phyloP scores from a whole-genome alignment of 1,140 invertebrate species.

The Apolygus lucorum region DNA sequence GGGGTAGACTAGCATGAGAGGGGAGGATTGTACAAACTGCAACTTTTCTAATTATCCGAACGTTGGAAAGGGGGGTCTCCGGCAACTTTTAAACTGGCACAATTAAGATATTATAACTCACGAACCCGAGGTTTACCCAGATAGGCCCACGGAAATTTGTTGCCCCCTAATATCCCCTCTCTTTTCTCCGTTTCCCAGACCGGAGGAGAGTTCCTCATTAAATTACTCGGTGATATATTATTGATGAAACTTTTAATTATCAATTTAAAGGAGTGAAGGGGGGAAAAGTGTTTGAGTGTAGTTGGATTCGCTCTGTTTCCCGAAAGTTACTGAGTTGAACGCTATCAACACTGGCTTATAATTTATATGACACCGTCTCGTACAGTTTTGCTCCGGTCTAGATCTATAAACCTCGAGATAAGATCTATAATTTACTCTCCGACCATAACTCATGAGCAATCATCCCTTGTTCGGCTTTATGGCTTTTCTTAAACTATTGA shows the following conservation, averaged over 20 bases:
- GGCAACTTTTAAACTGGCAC: not conserved
- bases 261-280: not conserved
- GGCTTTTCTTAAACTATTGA: too few species aligned
- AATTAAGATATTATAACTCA: not conserved
- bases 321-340: too few species aligned
- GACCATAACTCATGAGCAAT: too few species aligned
- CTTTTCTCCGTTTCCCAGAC: not conserved
- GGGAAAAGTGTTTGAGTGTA: too few species aligned
- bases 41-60: not conserved
- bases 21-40: not conserved
- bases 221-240: not conserved
- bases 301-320: too few species aligned
- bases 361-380: too few species aligned
- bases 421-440: too few species aligned
- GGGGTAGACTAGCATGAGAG: not conserved
- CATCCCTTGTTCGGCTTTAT: too few species aligned
- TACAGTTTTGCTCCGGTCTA: too few species aligned
- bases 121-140: not conserved
- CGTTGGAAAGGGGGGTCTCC: not conserved
- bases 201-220: not conserved
- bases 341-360: too few species aligned
- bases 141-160: not conserved
- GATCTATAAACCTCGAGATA: too few species aligned
- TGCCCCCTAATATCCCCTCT: not conserved
- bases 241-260: not conserved